phyloP scores from a whole-genome alignment of 2,113 vertebrate genomes.

The Todiramphus chloris region DNA sequence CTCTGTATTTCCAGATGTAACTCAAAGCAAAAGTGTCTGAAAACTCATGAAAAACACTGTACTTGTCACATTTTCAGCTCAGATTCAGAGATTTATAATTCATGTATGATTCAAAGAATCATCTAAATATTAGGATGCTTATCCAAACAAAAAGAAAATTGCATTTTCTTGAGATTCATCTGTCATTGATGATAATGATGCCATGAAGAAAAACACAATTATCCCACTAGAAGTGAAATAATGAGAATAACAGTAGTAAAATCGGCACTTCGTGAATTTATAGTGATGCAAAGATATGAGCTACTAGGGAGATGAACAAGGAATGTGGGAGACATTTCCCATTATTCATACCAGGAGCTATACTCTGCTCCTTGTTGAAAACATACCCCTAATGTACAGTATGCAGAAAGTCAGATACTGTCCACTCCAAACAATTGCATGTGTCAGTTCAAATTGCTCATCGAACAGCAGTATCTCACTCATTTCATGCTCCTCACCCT shows the following conservation, averaged over 20 bases:
- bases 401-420: background rate
- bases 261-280: background rate
- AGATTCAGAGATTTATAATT: background rate
- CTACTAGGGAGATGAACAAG: background rate
- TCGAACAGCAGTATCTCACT: background rate
- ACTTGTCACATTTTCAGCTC: background rate
- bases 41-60: background rate
- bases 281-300: background rate
- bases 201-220: background rate
- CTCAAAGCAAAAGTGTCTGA: background rate
- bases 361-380: background rate
- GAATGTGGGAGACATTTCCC: background rate
- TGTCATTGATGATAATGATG: background rate
- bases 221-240: background rate
- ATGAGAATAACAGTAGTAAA: background rate
- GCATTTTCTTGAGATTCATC: background rate
- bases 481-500: background rate
- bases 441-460: background rate
- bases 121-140: constrained; percentile 6
- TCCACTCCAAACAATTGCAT: background rate
- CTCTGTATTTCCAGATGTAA: background rate
- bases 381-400: background rate
- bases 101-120: background rate
- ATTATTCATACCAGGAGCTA: background rate
- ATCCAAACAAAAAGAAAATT: constrained; percentile 3